Percentiles rank a stretch among this genome's conserved stretches.
Evolutionary conservation across 1,140 invertebrate species (phyloP).

Genomic region (Neelides sp.): DNA sequence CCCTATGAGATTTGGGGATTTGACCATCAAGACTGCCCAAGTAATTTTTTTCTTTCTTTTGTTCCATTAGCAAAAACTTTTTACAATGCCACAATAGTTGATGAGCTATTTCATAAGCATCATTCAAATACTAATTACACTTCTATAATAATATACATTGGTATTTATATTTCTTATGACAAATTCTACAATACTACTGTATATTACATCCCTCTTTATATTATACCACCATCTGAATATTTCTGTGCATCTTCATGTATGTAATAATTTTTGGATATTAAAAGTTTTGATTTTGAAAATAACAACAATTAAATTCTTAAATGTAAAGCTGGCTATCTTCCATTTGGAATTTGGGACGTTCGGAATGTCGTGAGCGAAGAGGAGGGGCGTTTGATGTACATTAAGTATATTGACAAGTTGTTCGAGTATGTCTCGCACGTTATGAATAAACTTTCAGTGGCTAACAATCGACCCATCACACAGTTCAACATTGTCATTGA

Average conservation of each 20-base stretch:
- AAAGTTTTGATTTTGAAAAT: constrained; percentile 2
- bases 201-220: no score
- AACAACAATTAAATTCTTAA: no score
- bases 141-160: no score
- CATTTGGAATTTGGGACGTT: constrained; percentile 27
- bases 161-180: no score
- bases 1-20: no score
- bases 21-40: no score
- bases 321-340: constrained; percentile 15
- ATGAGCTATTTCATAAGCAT: no score
- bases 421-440: constrained; percentile 12
- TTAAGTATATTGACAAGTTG: constrained; percentile 8
- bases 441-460: neutral
- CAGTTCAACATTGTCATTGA: constrained; percentile 19
- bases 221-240: neutral
- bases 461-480: constrained; percentile 4
- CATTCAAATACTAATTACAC: no score
- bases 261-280: neutral
- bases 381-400: constrained; percentile 2
- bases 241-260: neutral
- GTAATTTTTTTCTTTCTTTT: no score
- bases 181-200: no score
- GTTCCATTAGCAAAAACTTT: no score
- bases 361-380: constrained; percentile 6
- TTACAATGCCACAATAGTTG: no score